Evolutionary conservation across 1,140 invertebrate genomes (phyloP).

Genomic region (Pseudoatta argentina): DNA sequence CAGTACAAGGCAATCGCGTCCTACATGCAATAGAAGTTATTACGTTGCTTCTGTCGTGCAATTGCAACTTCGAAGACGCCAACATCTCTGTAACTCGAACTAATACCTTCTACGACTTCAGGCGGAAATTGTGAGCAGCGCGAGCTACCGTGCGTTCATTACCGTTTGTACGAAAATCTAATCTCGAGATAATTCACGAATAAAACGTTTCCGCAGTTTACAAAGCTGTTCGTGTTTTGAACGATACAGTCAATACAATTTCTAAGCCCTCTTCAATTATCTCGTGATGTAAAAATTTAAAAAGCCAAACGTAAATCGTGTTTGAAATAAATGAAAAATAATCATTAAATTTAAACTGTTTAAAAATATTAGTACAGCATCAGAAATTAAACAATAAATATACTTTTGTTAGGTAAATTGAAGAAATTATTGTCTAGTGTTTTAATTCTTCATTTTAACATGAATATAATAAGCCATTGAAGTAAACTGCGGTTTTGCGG

Average conservation of each 20-base stretch:
- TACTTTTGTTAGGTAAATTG: conserved; percentile 14
- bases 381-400: neutral
- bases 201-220: conserved; percentile 29
- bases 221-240: neutral
- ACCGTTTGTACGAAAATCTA: conserved; percentile 45
- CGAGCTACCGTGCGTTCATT: conserved; percentile 26
- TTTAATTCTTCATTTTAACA: conserved; percentile 1
- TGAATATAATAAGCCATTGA: conserved; percentile 29
- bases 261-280: neutral
- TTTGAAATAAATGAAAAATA: neutral
- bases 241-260: neutral
- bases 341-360: neutral
- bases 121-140: conserved; percentile 46
- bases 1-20: conserved; percentile 39
- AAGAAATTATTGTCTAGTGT: neutral
- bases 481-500: conserved; percentile 26
- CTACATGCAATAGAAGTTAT: conserved; percentile 56
- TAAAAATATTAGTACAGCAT: neutral
- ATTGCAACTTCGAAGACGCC: conserved; percentile 52
- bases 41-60: conserved; percentile 55
- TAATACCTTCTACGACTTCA: conserved; percentile 50
- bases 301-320: neutral
- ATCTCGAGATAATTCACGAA: conserved; percentile 54
- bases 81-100: conserved; percentile 51
- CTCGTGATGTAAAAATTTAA: neutral